Percentiles rank a stretch among this genome's conserved stretches.
These are phyloP conservation scores for Pseudomyrmex concolor DNA, from an alignment of 1,140 invertebrate species.

Conservation along the genomic window DNA sequence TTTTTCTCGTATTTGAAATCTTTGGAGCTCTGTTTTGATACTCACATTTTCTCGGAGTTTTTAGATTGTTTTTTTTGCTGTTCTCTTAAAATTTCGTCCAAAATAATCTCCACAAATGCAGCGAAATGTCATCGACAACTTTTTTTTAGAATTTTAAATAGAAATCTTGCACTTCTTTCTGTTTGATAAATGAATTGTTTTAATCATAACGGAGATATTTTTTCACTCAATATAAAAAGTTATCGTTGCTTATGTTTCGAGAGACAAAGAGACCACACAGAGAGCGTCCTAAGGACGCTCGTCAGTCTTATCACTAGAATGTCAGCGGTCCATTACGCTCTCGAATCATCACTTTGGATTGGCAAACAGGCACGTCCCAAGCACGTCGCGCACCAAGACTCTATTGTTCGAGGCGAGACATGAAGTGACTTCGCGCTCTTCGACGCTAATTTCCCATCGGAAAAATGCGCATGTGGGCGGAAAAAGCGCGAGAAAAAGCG, in stretches of 20 bases:
- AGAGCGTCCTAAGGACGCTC: background rate
- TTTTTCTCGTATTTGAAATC: background rate
- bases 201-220: no score
- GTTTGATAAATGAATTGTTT: no score
- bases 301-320: slow-evolving; percentile 6
- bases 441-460: slow-evolving; percentile 46
- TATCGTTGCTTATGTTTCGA: background rate
- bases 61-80: background rate
- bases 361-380: slow-evolving; percentile 9
- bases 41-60: no score
- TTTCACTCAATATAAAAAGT: background rate
- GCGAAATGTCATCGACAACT: background rate
- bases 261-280: background rate
- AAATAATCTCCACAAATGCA: background rate
- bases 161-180: background rate
- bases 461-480: slow-evolving; percentile 67
- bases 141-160: background rate
- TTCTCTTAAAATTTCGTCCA: slow-evolving; percentile 2
- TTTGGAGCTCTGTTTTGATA: background rate
- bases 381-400: slow-evolving; percentile 22
- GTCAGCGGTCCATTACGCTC: slow-evolving; percentile 29
- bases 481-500: slow-evolving; percentile 48
- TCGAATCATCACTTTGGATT: slow-evolving; percentile 42
- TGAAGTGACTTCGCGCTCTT: slow-evolving; percentile 5
- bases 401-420: slow-evolving; percentile 21